phyloP scores from a whole-genome alignment of 2,888 invertebrate species.

The Apodemia mormo region DNA sequence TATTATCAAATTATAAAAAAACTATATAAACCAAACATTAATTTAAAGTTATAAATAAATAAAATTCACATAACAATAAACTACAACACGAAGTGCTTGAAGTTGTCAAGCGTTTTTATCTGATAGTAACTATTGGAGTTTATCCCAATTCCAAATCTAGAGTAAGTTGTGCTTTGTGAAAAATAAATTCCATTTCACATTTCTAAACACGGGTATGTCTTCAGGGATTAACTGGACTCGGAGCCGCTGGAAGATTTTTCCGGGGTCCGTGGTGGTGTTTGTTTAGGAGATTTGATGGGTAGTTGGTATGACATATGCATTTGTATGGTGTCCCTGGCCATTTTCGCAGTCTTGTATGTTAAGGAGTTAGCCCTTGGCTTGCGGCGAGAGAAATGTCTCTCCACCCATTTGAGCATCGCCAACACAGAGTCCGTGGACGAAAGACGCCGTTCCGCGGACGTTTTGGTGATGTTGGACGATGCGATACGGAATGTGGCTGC shows the following conservation, averaged over 20 bases:
- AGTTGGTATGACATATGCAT: conserved; percentile 88
- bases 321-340: conserved; percentile 85
- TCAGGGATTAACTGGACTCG: conserved; percentile 57
- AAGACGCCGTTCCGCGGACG: conserved; percentile 92
- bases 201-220: background rate
- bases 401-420: conserved; percentile 95
- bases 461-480: conserved; percentile 91
- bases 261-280: conserved; percentile 59
- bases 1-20: background rate
- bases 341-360: conserved; percentile 82
- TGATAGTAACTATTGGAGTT: background rate
- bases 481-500: conserved; percentile 95
- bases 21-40: conserved; percentile 6
- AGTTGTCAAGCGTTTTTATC: background rate
- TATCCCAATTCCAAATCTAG: background rate
- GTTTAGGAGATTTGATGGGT: conserved; percentile 57
- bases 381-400: conserved; percentile 89
- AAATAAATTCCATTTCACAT: background rate
- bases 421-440: conserved; percentile 94
- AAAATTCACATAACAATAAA: conserved; percentile 5
- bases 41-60: conserved; percentile 15
- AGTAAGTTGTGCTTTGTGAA: background rate
- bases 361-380: conserved; percentile 88
- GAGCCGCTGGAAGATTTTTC: conserved; percentile 62
- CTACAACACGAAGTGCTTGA: background rate